Evolutionary conservation across 2,797 vertebrate genomes (phyloP), one percentile per base, ranked within the genome.

Genomic region (Cichlasoma orientale): DNA sequence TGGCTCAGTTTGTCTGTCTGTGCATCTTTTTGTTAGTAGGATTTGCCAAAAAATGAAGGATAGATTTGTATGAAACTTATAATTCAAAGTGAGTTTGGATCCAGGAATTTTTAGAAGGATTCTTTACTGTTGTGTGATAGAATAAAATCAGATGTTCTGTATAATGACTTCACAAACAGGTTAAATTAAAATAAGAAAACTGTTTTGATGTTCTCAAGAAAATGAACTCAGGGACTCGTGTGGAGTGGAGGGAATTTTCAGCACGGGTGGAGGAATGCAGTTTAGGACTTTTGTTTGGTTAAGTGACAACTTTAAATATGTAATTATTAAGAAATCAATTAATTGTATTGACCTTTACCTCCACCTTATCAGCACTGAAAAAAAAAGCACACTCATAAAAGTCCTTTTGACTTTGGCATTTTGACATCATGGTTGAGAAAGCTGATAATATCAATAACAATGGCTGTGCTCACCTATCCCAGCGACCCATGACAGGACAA

Each of bases 91-190:
- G 36, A 44, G 41, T 47, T 44, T 47, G 18, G 3, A 66, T 66
- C 41, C 61, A 66, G 23, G 14, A 4, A 4, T 7, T 12, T 12
- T 19, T 63, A 0, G 6, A 63, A 1, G 21, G 8, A 44, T 63
- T 27, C 3, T 27, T 27, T 18, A 25, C 19, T 2, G 25, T 9
- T 27, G 16, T 29, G 55, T 18, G 25, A 29, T 31, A 0, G 11
- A 9, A 23, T 44, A 25, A 63, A 25, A 0, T 44, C 1, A 5
- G 18, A 63, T 44, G 0, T 44, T 25, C 23, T 5, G 41, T 0
- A 14, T 44, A 41, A 61, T 41, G 25, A 25, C 1, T 23, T 44
- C 36, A 4, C 13, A 63, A 63, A 63, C 16, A 61, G 1, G 36
- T 63, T 0, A 3, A 41, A 25, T 5, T 23, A 5, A 47, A 47